These are phyloP conservation scores for Oryzias sinensis DNA, from an alignment of 2,797 vertebrate genomes.

Conservation along the genomic window DNA sequence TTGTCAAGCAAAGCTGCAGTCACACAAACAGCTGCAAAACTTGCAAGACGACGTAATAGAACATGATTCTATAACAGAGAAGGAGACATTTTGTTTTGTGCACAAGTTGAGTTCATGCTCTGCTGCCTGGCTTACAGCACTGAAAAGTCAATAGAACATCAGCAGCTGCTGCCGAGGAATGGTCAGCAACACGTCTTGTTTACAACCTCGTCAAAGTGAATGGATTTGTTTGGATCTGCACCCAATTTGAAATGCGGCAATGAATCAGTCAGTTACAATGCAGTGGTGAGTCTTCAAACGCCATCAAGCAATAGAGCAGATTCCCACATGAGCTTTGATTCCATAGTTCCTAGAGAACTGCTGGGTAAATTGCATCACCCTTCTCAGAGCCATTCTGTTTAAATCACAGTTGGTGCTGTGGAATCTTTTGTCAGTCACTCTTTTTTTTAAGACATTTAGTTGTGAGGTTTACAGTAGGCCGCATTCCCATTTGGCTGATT, in stretches of 20 bases:
- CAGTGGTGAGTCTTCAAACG: constrained; percentile 50
- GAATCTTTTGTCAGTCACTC: constrained; percentile 21
- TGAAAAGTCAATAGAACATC: constrained; percentile 65
- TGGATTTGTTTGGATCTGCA: constrained; percentile 73
- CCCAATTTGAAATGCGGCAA: constrained; percentile 73
- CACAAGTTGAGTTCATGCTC: constrained; percentile 37
- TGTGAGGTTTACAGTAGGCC: not conserved
- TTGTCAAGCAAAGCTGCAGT: constrained; percentile 45
- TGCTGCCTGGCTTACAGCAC: constrained; percentile 38
- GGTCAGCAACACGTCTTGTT: constrained; percentile 74
- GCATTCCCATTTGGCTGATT: constrained; percentile 10
- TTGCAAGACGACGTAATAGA: constrained; percentile 28
- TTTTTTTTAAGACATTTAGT: constrained; percentile 15
- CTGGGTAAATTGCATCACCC: constrained; percentile 47
- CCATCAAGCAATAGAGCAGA: constrained; percentile 34
- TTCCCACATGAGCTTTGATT: constrained; percentile 49
- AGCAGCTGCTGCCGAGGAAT: constrained; percentile 52
- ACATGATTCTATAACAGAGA: constrained; percentile 28
- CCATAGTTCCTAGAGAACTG: constrained; percentile 44
- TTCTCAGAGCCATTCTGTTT: constrained; percentile 40
- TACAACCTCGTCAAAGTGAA: constrained; percentile 69
- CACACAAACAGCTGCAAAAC: constrained; percentile 39
- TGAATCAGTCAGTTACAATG: constrained; percentile 72
- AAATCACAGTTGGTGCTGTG: constrained; percentile 14
- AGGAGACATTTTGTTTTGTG: constrained; percentile 45